These are phyloP conservation scores for Eumerus sabulonum DNA, from an alignment of 2,888 invertebrate species.

Conservation along the genomic window DNA sequence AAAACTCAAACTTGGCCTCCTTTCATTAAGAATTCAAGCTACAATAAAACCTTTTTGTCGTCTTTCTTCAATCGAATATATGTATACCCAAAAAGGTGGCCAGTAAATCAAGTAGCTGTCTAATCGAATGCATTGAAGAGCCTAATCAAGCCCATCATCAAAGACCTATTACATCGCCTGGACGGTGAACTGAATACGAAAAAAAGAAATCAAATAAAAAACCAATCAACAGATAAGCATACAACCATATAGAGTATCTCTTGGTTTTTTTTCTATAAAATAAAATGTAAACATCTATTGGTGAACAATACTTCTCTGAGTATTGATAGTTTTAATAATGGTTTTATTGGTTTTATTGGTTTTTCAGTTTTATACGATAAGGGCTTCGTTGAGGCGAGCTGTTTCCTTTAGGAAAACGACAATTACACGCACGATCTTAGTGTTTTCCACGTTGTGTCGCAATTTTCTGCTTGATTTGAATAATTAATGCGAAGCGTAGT, in stretches of 20 bases:
- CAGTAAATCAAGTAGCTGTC: conserved; percentile 44
- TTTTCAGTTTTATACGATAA: no score
- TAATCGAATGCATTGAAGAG: conserved; percentile 61
- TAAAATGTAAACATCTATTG: neutral
- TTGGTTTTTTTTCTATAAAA: neutral
- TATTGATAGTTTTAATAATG: neutral
- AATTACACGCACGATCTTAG: conserved; percentile 56
- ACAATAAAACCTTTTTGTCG: conserved; percentile 21
- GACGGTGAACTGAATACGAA: conserved; percentile 46
- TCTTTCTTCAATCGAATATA: conserved; percentile 21
- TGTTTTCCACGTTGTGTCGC: conserved; percentile 55
- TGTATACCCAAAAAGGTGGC: conserved; percentile 48
- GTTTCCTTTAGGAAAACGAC: conserved; percentile 48
- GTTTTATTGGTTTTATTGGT: conserved; percentile 4
- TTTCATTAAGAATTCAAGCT: conserved; percentile 59
- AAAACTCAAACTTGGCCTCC: conserved; percentile 50
- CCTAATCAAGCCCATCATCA: conserved; percentile 62
- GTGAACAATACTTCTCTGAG: no score
- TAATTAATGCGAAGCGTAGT: conserved; percentile 47
- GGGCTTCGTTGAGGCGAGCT: conserved; percentile 19
- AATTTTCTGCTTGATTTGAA: conserved; percentile 60
- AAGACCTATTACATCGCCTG: conserved; percentile 55
- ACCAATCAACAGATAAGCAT: neutral
- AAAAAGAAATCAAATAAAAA: conserved; percentile 8
- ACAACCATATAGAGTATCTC: conserved; percentile 1